phyloP scores from a whole-genome alignment of 2,797 vertebrate genomes.

The Australoheros facetus region DNA sequence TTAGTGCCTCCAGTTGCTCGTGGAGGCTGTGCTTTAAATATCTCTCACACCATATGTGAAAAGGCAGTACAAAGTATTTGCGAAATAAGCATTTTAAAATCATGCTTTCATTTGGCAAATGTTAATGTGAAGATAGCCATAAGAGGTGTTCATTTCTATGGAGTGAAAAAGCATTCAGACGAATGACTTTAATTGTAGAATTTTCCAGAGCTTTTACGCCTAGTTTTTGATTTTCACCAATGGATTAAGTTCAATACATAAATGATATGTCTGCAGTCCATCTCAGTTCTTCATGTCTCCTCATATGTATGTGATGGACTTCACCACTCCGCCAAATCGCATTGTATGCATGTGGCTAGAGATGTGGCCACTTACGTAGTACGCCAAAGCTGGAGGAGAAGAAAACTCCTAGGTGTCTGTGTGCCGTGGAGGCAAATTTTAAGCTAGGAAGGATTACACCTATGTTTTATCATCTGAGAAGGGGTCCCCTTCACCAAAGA shows the following conservation, averaged over 20 bases:
- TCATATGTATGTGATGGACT: too few relatives aligned
- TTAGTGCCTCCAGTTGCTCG: conserved; percentile 58
- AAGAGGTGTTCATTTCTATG: not conserved
- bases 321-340: too few relatives aligned
- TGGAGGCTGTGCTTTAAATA: conserved; percentile 37
- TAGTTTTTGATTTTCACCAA: not conserved
- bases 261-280: not conserved
- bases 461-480: too few relatives aligned
- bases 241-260: not conserved
- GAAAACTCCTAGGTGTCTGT: too few relatives aligned
- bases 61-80: not conserved
- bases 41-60: not conserved
- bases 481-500: too few relatives aligned
- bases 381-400: too few relatives aligned
- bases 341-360: too few relatives aligned
- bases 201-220: not conserved
- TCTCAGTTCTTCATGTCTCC: not conserved
- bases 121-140: not conserved
- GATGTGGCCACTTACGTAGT: too few relatives aligned
- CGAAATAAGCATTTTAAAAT: not conserved
- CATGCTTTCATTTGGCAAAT: not conserved
- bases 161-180: not conserved
- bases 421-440: too few relatives aligned
- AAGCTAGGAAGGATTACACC: too few relatives aligned
- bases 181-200: not conserved